phyloP scores from a whole-genome alignment of 2,888 invertebrate species.

The Coenonympha glycerion region DNA sequence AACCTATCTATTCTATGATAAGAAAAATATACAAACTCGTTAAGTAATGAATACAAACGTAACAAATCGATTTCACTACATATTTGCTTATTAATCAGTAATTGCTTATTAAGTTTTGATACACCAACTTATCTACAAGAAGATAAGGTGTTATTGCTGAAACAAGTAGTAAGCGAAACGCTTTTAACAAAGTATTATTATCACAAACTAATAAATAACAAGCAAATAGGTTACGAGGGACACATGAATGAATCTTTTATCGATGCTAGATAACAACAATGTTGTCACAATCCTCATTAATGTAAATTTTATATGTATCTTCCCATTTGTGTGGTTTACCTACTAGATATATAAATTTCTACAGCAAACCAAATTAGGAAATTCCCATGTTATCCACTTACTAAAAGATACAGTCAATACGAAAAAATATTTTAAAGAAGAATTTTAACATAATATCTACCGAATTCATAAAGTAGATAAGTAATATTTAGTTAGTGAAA shows the following conservation, averaged over 20 bases:
- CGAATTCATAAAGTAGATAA: too few relatives aligned
- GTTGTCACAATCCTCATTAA: not conserved
- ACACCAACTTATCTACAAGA: not conserved
- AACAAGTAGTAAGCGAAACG: not conserved
- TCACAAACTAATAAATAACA: not conserved
- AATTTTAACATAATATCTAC: too few relatives aligned
- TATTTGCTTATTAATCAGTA: not conserved
- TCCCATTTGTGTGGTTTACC: too few relatives aligned
- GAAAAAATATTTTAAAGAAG: too few relatives aligned
- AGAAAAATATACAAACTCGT: not conserved
- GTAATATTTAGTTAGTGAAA: too few relatives aligned
- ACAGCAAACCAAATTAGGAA: too few relatives aligned
- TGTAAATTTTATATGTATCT: too few relatives aligned
- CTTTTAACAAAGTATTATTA: slow-evolving; percentile 1
- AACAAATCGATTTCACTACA: not conserved
- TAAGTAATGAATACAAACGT: not conserved
- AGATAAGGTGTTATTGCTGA: not conserved
- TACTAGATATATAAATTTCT: too few relatives aligned
- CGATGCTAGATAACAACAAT: not conserved
- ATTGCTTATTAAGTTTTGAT: not conserved
- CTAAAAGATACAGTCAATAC: too few relatives aligned
- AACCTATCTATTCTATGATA: not conserved
- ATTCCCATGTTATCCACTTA: too few relatives aligned
- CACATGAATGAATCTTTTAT: not conserved
- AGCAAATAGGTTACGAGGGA: not conserved